Base-by-base conservation (phyloP, 1,140 invertebrate genomes). In the Hyphantria cunea region DNA sequence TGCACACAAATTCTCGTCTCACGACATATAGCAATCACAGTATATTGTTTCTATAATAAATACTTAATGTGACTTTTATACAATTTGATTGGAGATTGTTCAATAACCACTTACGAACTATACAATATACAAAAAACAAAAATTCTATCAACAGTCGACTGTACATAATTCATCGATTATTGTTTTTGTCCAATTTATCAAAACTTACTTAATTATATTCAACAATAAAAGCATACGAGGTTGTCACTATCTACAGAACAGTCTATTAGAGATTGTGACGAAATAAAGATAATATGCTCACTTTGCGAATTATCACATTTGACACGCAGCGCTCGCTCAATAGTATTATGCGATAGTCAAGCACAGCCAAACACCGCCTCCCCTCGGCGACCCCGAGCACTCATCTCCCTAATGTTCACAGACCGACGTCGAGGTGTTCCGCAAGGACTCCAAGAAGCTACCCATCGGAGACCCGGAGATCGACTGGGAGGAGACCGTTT, bases 401-500 rank as follows among this genome's bases (percentile, higher is more conserved):
- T 69, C 61, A 72, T 66, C 54, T 48, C 59, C 64, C 55, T 51
- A 47, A 58, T 79, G 74, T 82, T 80, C 76, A 68, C 89, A 97
- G 95, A 97, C 97, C 70, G 96, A 97, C 84, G 96, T 99, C 61
- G 97, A 98, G 91, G 96, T 99, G 25, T 99, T 98, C 92, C 94
- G 98, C 55, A 97, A 98, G 90, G 97, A 99, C 90, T 99, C 98
- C 75, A 96, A 97, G 84, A 99, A 99, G 86, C 91, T 99, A 74
- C 98, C 98, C 32, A 96, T 97, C 72, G 97, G 97, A 53, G 98
- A 99, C 92, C 96, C 96, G 15, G 96, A 97, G 79, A 96, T 99
- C 74, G 98, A 99, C 92, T 99, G 98, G 98, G 98, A 99, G 91
- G 98, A 99, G 93, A 99, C 98, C 48, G 98, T 99, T 62, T 99